Percentiles rank a stretch among this genome's conserved stretches.
Evolutionary conservation across 1,140 invertebrate species (phyloP).

Genomic region (Pollicipes pollicipes): DNA sequence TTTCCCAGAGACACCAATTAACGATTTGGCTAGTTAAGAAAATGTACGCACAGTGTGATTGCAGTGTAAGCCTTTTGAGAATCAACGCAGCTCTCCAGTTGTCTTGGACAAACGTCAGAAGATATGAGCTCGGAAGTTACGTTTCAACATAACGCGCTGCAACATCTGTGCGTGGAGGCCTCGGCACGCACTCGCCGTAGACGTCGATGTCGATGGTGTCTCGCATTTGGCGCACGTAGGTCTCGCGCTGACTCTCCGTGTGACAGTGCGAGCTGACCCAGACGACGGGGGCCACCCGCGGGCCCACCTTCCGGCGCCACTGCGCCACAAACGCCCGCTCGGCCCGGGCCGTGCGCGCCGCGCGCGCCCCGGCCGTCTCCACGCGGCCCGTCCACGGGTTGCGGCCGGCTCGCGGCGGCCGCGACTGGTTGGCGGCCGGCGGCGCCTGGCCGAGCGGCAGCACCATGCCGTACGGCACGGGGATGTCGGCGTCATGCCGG

Average conservation of each 20-base stretch:
- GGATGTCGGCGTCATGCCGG: conserved; percentile 9
- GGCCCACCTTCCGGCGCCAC: conserved; percentile 8
- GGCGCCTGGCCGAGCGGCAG: neutral
- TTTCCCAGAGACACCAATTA: too few relatives aligned
- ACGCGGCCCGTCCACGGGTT: too few relatives aligned
- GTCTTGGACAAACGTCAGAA: too few relatives aligned
- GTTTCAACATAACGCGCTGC: too few relatives aligned
- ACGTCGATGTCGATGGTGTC: conserved; percentile 41
- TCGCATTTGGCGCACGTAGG: conserved; percentile 36
- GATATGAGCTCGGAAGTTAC: too few relatives aligned
- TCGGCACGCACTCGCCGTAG: conserved; percentile 42
- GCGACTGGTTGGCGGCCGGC: neutral
- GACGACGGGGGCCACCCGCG: conserved; percentile 30
- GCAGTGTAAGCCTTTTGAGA: too few relatives aligned
- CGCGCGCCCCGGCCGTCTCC: neutral
- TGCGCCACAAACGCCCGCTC: too few relatives aligned
- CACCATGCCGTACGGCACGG: conserved; percentile 13
- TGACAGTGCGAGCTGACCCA: conserved; percentile 48
- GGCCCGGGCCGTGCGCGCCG: conserved; percentile 5
- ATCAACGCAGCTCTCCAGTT: too few relatives aligned
- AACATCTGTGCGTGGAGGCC: too few relatives aligned
- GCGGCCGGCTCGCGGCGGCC: too few relatives aligned
- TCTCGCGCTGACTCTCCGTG: conserved; percentile 32
- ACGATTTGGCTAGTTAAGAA: too few relatives aligned
- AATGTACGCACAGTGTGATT: too few relatives aligned